Evolutionary conservation across 2,888 invertebrate species (phyloP).

Genomic region (Sialis lutaria): DNA sequence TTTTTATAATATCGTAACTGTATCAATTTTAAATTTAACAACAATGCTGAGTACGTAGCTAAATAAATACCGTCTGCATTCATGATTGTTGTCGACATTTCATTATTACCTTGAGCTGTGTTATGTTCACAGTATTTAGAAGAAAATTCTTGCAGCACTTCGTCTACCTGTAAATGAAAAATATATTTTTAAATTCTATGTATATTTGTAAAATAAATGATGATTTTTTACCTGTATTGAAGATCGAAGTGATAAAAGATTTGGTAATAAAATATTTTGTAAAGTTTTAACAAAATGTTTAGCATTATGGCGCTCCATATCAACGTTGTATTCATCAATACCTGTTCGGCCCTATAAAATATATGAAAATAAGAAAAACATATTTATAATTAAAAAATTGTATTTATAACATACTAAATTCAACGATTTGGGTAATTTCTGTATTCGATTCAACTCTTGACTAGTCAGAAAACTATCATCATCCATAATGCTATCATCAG

Average conservation of each 20-base stretch:
- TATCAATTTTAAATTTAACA: conserved; percentile 65
- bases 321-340: conserved; percentile 51
- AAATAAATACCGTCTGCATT: conserved; percentile 92
- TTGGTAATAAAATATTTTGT: conserved; percentile 55
- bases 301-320: conserved; percentile 75
- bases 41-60: conserved; percentile 70
- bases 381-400: background rate
- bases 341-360: conserved; percentile 23
- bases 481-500: conserved; percentile 57
- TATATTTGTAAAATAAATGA: background rate
- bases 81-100: conserved; percentile 56
- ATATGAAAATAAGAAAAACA: background rate
- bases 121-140: conserved; percentile 79
- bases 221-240: conserved; percentile 46
- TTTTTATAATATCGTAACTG: conserved; percentile 54
- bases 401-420: conserved; percentile 25
- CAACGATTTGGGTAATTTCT: conserved; percentile 36
- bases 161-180: conserved; percentile 46
- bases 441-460: conserved; percentile 28
- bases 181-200: background rate
- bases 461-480: conserved; percentile 46
- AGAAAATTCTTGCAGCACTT: conserved; percentile 80
- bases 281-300: conserved; percentile 65
- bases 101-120: conserved; percentile 39
- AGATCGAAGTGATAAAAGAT: conserved; percentile 54